phyloP scores from a whole-genome alignment of 2,113 vertebrate species.

The Hemibates koningsi region DNA sequence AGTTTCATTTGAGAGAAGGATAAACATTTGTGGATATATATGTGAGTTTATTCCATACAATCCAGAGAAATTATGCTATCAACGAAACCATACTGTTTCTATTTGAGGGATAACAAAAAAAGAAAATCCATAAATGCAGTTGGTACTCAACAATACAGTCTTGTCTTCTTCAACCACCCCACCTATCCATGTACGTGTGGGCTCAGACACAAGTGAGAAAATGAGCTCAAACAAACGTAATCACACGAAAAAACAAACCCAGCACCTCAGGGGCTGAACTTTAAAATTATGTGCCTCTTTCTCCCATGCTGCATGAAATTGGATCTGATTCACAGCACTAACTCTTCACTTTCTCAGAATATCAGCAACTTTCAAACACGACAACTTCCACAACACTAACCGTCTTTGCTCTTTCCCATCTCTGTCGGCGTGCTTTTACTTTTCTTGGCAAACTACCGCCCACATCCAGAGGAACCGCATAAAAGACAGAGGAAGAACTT shows the following conservation, averaged over 20 bases:
- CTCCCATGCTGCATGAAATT: not conserved
- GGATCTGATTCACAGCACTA: not conserved
- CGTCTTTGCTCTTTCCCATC: not conserved
- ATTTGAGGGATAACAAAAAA: not conserved
- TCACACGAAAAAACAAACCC: not conserved
- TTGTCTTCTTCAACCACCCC: not conserved
- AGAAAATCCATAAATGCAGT: not conserved
- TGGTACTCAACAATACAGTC: not conserved
- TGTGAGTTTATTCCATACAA: not conserved
- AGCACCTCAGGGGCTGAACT: not conserved
- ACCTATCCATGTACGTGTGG: not conserved
- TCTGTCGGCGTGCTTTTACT: not conserved
- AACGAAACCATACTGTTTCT: rapidly evolving
- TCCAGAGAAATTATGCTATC: not conserved
- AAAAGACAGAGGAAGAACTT: not conserved
- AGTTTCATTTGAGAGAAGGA: not conserved
- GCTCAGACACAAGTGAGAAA: not conserved
- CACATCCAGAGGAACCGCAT: not conserved
- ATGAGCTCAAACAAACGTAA: not conserved
- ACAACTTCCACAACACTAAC: not conserved
- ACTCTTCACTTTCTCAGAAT: not conserved
- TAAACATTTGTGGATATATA: not conserved
- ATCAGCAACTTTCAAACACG: not conserved
- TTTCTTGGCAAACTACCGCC: not conserved
- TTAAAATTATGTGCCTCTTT: not conserved